These are phyloP conservation scores for Siniperca knerii DNA, from an alignment of 2,113 vertebrate species.

Conservation along the genomic window DNA sequence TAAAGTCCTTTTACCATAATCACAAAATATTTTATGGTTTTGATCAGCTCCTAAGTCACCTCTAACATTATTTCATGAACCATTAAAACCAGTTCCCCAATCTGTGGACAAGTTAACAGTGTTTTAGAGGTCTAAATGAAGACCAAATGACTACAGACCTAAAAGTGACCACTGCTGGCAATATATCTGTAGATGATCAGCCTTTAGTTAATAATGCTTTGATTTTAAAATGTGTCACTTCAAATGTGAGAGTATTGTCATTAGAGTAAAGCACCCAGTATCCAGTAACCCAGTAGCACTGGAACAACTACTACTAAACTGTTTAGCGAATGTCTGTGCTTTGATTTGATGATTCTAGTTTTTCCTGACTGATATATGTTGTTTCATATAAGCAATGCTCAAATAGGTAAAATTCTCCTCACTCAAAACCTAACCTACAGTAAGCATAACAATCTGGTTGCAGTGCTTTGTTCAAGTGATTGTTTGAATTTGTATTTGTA, in stretches of 20 bases:
- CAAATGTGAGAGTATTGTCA: background rate
- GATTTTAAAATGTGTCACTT: constrained; percentile 22
- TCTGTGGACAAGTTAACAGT: constrained; percentile 1
- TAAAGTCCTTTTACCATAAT: background rate
- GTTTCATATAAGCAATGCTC: background rate
- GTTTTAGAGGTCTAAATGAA: constrained; percentile 5
- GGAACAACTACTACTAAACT: background rate
- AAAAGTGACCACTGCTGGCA: background rate
- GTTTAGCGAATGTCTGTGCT: background rate
- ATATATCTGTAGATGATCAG: constrained; percentile 7
- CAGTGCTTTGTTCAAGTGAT: background rate
- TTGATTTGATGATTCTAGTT: background rate
- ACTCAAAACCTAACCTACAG: background rate
- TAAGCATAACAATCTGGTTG: background rate
- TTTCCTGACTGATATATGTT: background rate
- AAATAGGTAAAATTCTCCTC: background rate
- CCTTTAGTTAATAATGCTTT: background rate
- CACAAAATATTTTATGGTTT: background rate
- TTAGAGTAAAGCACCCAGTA: background rate
- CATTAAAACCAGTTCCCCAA: background rate
- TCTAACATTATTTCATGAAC: background rate
- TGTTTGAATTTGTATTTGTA: no score
- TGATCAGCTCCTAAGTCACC: background rate
- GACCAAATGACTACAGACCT: background rate
- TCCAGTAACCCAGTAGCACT: background rate